A percentile compares a stretch with the other conserved stretches of the same genome.
Evolutionary conservation across 2,888 invertebrate species (phyloP).

Genomic region (Ichneumoninae sp.): DNA sequence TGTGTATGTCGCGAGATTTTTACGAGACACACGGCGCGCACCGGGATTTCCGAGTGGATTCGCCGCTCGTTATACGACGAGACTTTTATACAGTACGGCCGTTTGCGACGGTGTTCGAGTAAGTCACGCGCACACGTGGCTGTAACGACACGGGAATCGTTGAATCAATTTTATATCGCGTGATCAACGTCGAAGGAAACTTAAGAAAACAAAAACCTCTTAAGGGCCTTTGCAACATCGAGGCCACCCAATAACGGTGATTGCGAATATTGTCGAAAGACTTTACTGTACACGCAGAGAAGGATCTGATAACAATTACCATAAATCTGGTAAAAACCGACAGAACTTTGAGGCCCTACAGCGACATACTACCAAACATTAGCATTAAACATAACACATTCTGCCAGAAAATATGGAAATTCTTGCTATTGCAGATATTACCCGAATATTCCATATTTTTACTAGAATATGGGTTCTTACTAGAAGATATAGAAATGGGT

Average conservation of each 20-base stretch:
- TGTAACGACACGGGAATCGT: conserved; percentile 8
- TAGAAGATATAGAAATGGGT: too few relatives aligned
- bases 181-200: background rate
- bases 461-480: too few relatives aligned
- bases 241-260: background rate
- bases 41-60: conserved; percentile 39
- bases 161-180: conserved; percentile 6
- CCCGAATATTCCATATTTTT: too few relatives aligned
- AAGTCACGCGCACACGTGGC: background rate
- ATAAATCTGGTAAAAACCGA: too few relatives aligned
- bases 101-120: background rate
- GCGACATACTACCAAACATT: too few relatives aligned
- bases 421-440: too few relatives aligned
- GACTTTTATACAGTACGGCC: background rate
- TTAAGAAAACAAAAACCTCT: background rate
- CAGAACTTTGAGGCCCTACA: too few relatives aligned
- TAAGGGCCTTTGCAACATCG: background rate
- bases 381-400: too few relatives aligned
- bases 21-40: conserved; percentile 49
- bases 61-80: conserved; percentile 46
- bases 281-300: background rate
- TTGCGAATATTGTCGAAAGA: background rate
- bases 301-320: background rate
- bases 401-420: too few relatives aligned
- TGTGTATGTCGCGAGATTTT: conserved; percentile 49